Evolutionary conservation across 2,888 invertebrate genomes (phyloP).

Genomic region (Calliphora vomitoria): DNA sequence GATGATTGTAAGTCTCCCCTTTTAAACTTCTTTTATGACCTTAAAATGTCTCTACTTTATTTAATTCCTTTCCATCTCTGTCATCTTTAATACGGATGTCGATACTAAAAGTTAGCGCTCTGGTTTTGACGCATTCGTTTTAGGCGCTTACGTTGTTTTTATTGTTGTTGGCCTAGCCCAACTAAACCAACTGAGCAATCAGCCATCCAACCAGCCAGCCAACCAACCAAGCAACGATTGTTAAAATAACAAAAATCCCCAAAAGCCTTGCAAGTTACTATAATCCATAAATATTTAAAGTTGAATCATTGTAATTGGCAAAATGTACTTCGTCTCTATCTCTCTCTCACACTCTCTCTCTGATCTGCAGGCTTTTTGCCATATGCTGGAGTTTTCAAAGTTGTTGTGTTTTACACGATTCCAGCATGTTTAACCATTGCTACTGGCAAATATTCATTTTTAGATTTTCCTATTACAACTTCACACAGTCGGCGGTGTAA

Average conservation of each 20-base stretch:
- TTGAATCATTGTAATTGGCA: slow-evolving; percentile 59
- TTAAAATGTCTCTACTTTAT: not conserved
- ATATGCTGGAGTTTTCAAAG: slow-evolving; percentile 5
- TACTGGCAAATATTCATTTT: slow-evolving; percentile 65
- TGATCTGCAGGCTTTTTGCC: not conserved
- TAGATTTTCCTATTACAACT: not conserved
- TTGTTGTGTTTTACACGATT: slow-evolving; percentile 71
- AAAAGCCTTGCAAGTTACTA: slow-evolving; percentile 57
- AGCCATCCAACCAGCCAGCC: not conserved
- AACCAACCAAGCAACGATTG: slow-evolving; percentile 16
- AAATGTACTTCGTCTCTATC: not conserved
- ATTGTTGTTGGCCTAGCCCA: slow-evolving; percentile 47
- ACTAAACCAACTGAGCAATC: slow-evolving; percentile 4
- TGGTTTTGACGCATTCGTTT: slow-evolving; percentile 68
- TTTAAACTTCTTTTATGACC: too few species aligned
- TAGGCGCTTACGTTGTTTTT: slow-evolving; percentile 36
- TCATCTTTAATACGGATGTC: not conserved
- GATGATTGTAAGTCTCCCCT: not conserved
- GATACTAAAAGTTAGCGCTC: slow-evolving; percentile 56
- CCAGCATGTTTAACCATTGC: slow-evolving; percentile 66
- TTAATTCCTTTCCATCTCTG: slow-evolving; percentile 37
- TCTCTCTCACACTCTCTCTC: not conserved
- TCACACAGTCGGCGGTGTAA: not conserved
- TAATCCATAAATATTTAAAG: slow-evolving; percentile 67
- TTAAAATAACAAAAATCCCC: slow-evolving; percentile 45